Evolutionary conservation across 2,113 vertebrate species (phyloP).

Genomic region (Ammospiza caudacuta): DNA sequence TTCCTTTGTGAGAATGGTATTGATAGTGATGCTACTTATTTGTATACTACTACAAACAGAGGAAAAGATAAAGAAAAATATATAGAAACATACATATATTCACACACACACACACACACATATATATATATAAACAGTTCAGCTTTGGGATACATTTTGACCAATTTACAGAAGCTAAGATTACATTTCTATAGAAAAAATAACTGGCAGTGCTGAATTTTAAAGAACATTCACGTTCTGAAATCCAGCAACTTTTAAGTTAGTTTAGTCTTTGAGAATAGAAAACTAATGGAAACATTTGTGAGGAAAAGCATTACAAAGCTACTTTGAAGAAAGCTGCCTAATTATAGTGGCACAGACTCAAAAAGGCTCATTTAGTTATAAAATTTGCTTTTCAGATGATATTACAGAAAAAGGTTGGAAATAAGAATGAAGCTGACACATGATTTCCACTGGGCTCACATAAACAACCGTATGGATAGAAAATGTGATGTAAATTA

Average conservation of each 20-base stretch:
- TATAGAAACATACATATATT: not conserved
- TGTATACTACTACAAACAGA: not conserved
- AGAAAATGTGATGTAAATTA: constrained; percentile 63
- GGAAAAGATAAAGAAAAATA: not conserved
- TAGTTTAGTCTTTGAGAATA: constrained; percentile 52
- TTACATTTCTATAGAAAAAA: constrained; percentile 11
- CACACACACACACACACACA: not conserved
- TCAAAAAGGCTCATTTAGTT: constrained; percentile 58
- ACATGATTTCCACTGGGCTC: constrained; percentile 65
- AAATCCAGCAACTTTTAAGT: constrained; percentile 23
- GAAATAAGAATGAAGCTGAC: constrained; percentile 56
- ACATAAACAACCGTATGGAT: constrained; percentile 46
- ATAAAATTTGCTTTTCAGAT: constrained; percentile 65
- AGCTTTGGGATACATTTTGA: constrained; percentile 13
- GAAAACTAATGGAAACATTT: constrained; percentile 58
- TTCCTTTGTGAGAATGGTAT: not conserved
- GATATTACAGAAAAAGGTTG: constrained; percentile 44
- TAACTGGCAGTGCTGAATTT: not conserved
- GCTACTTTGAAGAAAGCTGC: constrained; percentile 58
- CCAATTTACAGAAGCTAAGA: constrained; percentile 11
- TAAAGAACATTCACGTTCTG: constrained; percentile 15
- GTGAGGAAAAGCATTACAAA: constrained; percentile 53
- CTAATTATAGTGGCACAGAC: constrained; percentile 53
- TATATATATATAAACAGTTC: not conserved
- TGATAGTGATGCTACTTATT: not conserved